These are phyloP conservation scores for Andrena chrysosceles DNA, from an alignment of 2,888 invertebrate genomes.

Conservation along the genomic window DNA sequence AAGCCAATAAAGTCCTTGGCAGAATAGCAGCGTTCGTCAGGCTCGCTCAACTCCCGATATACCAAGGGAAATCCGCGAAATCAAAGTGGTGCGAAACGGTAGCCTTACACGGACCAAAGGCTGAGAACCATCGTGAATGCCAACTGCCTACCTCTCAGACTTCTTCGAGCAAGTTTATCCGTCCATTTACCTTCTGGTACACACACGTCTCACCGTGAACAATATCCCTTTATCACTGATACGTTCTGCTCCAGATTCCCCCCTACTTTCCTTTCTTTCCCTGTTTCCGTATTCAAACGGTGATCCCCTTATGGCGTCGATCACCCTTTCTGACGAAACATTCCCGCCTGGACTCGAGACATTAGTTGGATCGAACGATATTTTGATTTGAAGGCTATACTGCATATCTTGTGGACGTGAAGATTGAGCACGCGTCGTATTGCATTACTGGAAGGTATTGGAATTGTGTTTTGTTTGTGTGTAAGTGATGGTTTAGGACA, in stretches of 20 bases:
- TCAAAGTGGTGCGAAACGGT: conserved; percentile 31
- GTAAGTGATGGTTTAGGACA: too few relatives aligned
- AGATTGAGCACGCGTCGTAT: too few relatives aligned
- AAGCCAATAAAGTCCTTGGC: conserved; percentile 80
- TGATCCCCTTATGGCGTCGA: conserved; percentile 5
- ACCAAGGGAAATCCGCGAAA: conserved; percentile 37
- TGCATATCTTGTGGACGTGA: too few relatives aligned
- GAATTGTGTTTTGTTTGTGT: too few relatives aligned
- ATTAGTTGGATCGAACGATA: neutral
- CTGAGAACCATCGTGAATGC: conserved; percentile 49
- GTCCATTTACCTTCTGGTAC: conserved; percentile 79
- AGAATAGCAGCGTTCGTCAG: conserved; percentile 69
- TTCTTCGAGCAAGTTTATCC: conserved; percentile 78
- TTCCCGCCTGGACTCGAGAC: neutral
- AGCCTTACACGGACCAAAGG: conserved; percentile 18
- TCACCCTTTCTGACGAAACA: neutral
- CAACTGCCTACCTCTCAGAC: conserved; percentile 71
- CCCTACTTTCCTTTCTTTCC: conserved; percentile 30
- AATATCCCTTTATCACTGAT: conserved; percentile 77
- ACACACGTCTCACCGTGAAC: conserved; percentile 70
- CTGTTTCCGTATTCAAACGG: conserved; percentile 35
- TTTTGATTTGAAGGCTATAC: neutral
- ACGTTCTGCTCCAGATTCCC: conserved; percentile 53
- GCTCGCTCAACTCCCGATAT: conserved; percentile 68
- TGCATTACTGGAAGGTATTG: too few relatives aligned